A percentile compares a stretch with the other conserved stretches of the same genome.
Evolutionary conservation across 2,113 vertebrate species (phyloP).

Genomic region (Lepus europaeus): DNA sequence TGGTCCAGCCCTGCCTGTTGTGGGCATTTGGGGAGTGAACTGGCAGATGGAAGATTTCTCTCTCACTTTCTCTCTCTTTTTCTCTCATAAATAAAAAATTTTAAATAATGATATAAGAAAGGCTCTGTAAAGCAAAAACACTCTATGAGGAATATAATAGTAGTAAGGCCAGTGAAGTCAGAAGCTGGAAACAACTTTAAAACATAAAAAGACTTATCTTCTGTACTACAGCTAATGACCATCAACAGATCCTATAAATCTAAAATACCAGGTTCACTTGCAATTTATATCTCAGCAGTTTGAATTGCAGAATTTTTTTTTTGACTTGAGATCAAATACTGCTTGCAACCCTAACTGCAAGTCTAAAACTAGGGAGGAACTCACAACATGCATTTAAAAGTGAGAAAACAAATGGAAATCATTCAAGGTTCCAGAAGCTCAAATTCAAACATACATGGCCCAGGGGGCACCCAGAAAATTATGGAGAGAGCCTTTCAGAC

Average conservation of each 20-base stretch:
- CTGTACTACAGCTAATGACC: background rate
- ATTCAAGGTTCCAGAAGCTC: background rate
- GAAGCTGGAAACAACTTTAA: conserved; percentile 38
- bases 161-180: conserved; percentile 25
- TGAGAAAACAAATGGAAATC: conserved; percentile 41
- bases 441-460: conserved; percentile 11
- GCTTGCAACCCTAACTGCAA: background rate
- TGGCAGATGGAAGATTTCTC: too few relatives aligned
- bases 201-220: conserved; percentile 39
- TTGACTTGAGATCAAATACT: conserved; percentile 52
- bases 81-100: too few relatives aligned
- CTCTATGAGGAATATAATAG: background rate
- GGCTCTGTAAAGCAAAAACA: background rate
- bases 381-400: conserved; percentile 38
- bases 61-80: too few relatives aligned
- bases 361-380: conserved; percentile 28
- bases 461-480: conserved; percentile 5
- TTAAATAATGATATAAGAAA: conserved; percentile 16
- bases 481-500: conserved; percentile 10
- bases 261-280: background rate
- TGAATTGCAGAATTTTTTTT: conserved; percentile 29
- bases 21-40: too few relatives aligned
- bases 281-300: conserved; percentile 54
- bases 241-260: conserved; percentile 32
- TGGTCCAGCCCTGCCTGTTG: too few relatives aligned